Evolutionary conservation across 2,113 vertebrate genomes (phyloP).

Genomic region (Burhinus oedicnemus): DNA sequence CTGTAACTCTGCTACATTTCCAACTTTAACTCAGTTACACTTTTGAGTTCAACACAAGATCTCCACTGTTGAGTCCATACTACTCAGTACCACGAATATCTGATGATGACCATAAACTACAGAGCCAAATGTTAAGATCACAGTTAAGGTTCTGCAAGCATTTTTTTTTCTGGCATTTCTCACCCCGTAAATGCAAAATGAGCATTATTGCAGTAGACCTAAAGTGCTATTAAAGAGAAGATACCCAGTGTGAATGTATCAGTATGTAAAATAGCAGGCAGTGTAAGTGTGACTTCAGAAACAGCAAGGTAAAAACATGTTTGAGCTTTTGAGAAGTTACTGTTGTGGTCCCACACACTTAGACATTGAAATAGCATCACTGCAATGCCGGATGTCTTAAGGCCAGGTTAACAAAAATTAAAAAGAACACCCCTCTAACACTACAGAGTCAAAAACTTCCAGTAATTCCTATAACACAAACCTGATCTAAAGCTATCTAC

Average conservation of each 20-base stretch:
- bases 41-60: background rate
- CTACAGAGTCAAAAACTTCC: background rate
- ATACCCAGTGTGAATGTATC: background rate
- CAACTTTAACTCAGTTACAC: background rate
- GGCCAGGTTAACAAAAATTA: background rate
- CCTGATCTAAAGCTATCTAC: background rate
- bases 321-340: background rate
- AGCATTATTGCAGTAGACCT: background rate
- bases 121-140: background rate
- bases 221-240: background rate
- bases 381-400: background rate
- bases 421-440: background rate
- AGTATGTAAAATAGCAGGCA: background rate
- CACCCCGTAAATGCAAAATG: background rate
- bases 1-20: background rate
- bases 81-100: background rate
- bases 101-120: background rate
- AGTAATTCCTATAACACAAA: background rate
- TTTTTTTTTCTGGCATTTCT: background rate
- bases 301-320: background rate
- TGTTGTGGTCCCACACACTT: background rate
- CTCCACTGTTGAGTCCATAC: background rate
- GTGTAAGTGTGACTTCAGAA: background rate
- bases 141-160: accelerated
- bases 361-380: background rate